Percentiles rank a stretch among this genome's conserved stretches.
phyloP scores from a whole-genome alignment of 2,888 invertebrate species.

The Sclerodermus sp. region DNA sequence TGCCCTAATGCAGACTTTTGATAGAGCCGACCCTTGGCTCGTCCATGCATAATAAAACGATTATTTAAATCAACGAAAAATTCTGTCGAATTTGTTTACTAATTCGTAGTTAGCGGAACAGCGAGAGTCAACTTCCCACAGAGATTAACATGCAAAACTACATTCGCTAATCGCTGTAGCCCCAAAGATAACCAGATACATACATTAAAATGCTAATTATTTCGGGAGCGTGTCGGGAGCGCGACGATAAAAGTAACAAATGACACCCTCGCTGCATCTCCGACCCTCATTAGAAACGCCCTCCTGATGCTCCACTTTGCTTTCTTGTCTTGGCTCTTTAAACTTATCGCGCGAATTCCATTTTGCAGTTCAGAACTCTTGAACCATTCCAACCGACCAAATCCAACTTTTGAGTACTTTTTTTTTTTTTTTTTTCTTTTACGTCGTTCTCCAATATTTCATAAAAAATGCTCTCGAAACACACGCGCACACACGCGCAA shows the following conservation, averaged over 20 bases:
- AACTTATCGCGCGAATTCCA: background rate
- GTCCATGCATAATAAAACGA: no score
- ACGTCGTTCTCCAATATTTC: no score
- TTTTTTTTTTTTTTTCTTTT: background rate
- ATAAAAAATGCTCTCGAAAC: no score
- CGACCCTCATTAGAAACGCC: constrained; percentile 27
- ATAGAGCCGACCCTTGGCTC: no score
- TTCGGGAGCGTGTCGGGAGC: constrained; percentile 23
- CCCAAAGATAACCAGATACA: constrained; percentile 37
- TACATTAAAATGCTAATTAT: constrained; percentile 42
- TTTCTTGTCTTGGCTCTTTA: constrained; percentile 4
- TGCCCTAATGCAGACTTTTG: no score
- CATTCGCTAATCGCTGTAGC: constrained; percentile 13
- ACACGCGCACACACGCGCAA: no score
- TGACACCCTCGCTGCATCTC: constrained; percentile 14
- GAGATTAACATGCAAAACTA: constrained; percentile 40
- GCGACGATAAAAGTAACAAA: constrained; percentile 34
- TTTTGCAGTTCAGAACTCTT: constrained; percentile 11
- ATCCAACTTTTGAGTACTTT: constrained; percentile 5
- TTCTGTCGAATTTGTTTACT: constrained; percentile 18
- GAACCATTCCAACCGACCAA: constrained; percentile 6
- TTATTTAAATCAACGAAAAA: no score
- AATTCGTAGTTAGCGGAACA: background rate
- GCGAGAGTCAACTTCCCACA: constrained; percentile 27
- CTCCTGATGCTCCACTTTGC: constrained; percentile 15